phyloP scores from a whole-genome alignment of 2,113 vertebrate genomes.

The Lichenostomus cassidix region DNA sequence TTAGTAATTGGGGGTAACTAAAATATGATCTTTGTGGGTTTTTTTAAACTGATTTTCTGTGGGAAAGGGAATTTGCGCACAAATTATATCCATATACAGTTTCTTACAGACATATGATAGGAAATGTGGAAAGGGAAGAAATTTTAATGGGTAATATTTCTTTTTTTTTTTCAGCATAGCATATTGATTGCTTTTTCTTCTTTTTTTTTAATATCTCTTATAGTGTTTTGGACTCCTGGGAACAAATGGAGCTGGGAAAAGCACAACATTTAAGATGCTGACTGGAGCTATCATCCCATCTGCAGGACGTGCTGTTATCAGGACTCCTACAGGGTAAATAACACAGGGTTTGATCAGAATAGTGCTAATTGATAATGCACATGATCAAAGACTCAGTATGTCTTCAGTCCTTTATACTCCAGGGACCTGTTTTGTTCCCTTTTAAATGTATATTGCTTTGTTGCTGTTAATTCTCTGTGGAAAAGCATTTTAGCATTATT shows the following conservation, averaged over 20 bases:
- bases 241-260: slow-evolving; percentile 92
- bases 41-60: background rate
- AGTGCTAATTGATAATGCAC: background rate
- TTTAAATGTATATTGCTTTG: background rate
- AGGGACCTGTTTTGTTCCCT: background rate
- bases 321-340: slow-evolving; percentile 69
- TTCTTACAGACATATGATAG: background rate
- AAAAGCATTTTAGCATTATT: background rate
- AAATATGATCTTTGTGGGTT: rapidly evolving
- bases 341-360: background rate
- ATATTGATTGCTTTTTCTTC: background rate
- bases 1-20: background rate
- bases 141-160: background rate
- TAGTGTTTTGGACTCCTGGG: slow-evolving; percentile 93
- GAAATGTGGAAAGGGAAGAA: background rate
- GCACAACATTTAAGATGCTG: slow-evolving; percentile 89
- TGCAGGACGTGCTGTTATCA: slow-evolving; percentile 60
- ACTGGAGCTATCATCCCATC: slow-evolving; percentile 79
- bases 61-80: background rate
- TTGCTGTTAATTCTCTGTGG: background rate
- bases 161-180: background rate
- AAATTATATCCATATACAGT: background rate
- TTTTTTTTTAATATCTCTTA: background rate
- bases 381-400: background rate
- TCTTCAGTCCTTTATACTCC: background rate